Evolutionary conservation across 1,140 invertebrate species (phyloP).

Genomic region (Bombus haemorrhoidalis): DNA sequence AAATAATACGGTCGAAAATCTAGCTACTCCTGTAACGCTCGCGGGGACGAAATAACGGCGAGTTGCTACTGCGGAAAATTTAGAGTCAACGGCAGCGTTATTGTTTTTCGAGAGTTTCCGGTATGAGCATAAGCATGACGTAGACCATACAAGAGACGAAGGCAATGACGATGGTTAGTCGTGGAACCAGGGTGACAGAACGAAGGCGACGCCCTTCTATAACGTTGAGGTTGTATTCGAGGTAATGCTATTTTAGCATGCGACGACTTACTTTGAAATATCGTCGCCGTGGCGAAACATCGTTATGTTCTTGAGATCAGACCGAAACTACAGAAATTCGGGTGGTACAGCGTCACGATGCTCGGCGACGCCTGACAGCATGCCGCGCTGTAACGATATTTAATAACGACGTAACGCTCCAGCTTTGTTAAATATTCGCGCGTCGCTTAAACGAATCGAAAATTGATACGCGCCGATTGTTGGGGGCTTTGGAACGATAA

Average conservation of each 20-base stretch:
- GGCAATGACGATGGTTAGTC: neutral
- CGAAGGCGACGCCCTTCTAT: slow-evolving; percentile 13
- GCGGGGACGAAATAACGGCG: slow-evolving; percentile 67
- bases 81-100: slow-evolving; percentile 72
- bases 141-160: neutral
- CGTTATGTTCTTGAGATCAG: neutral
- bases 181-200: neutral
- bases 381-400: neutral
- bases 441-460: slow-evolving; percentile 1
- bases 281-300: neutral
- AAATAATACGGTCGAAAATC: slow-evolving; percentile 71
- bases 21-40: slow-evolving; percentile 22
- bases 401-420: slow-evolving; percentile 2
- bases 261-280: slow-evolving; percentile 12
- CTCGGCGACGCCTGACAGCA: neutral
- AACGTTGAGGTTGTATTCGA: neutral
- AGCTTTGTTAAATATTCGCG: neutral
- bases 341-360: neutral
- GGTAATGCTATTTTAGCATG: slow-evolving; percentile 3
- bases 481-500: neutral
- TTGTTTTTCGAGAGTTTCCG: slow-evolving; percentile 71
- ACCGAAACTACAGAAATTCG: neutral
- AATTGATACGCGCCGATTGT: neutral
- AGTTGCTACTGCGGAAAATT: slow-evolving; percentile 70
- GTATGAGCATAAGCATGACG: slow-evolving; percentile 9